phyloP scores from a whole-genome alignment of 2,113 vertebrate genomes.

The Callaeas wilsoni region DNA sequence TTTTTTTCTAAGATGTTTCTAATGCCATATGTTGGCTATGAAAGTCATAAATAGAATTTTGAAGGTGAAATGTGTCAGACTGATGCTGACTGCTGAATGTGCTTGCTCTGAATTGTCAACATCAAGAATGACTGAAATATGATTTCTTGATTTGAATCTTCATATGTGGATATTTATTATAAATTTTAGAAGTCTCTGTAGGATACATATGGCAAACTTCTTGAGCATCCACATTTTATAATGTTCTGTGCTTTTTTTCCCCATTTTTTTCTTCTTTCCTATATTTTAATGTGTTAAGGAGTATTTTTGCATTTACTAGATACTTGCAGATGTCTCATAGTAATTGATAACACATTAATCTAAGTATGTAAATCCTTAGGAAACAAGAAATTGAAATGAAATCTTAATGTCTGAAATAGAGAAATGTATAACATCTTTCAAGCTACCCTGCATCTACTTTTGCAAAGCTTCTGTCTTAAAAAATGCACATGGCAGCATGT shows the following conservation, averaged over 20 bases:
- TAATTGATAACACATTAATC: background rate
- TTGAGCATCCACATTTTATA: background rate
- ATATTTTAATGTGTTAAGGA: background rate
- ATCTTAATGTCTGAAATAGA: background rate
- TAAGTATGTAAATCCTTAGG: background rate
- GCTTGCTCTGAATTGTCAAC: background rate
- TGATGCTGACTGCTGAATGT: background rate
- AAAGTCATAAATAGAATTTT: background rate
- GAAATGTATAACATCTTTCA: background rate
- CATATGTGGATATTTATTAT: background rate
- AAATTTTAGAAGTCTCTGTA: background rate
- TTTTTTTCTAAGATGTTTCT: background rate
- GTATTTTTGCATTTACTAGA: background rate
- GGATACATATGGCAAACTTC: background rate
- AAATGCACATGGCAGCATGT: background rate
- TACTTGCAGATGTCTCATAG: background rate
- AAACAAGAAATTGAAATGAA: background rate
- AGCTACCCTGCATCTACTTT: background rate
- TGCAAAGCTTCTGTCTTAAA: background rate
- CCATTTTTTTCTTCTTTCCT: background rate
- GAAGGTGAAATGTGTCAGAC: background rate
- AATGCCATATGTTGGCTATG: background rate
- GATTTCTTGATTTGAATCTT: background rate
- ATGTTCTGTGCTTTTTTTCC: accelerated
- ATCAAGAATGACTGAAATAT: background rate